Evolutionary conservation across 2,888 invertebrate genomes (phyloP).

Genomic region (Geotrupes spiniger): DNA sequence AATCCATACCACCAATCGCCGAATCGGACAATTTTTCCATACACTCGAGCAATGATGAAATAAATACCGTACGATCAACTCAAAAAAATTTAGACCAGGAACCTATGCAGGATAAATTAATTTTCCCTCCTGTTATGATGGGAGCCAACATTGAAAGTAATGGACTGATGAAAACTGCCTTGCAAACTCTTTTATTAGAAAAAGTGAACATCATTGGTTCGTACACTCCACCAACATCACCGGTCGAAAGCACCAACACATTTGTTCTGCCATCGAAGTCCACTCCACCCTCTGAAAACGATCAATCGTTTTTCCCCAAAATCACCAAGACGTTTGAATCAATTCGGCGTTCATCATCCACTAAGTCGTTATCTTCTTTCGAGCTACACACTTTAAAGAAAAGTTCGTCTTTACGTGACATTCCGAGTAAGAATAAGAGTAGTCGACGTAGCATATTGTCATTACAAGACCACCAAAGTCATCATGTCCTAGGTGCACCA

Average conservation of each 20-base stretch:
- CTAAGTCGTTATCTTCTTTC: slow-evolving; percentile 50
- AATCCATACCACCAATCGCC: slow-evolving; percentile 22
- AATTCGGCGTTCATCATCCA: slow-evolving; percentile 42
- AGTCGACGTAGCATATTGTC: slow-evolving; percentile 13
- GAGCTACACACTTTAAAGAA: slow-evolving; percentile 42
- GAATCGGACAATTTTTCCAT: slow-evolving; percentile 23
- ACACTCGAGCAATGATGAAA: slow-evolving; percentile 12
- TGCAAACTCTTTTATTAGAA: slow-evolving; percentile 45
- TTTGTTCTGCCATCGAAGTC: slow-evolving; percentile 16
- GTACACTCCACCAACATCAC: slow-evolving; percentile 39
- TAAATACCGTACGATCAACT: too few species aligned
- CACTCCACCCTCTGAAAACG: slow-evolving; percentile 22
- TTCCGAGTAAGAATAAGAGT: not conserved
- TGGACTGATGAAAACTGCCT: slow-evolving; percentile 42
- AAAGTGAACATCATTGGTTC: slow-evolving; percentile 42
- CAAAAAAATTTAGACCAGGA: too few species aligned
- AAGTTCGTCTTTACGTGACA: slow-evolving; percentile 10
- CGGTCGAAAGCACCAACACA: slow-evolving; percentile 28
- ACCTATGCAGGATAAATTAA: too few species aligned
- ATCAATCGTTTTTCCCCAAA: slow-evolving; percentile 27
- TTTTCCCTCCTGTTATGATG: slow-evolving; percentile 34
- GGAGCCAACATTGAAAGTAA: slow-evolving; percentile 30
- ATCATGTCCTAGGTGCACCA: slow-evolving; percentile 55
- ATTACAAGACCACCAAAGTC: slow-evolving; percentile 38
- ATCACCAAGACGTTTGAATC: slow-evolving; percentile 22